Conservation (phyloP, 2,113 vertebrate species). For the Cisticola juncidis region DNA sequence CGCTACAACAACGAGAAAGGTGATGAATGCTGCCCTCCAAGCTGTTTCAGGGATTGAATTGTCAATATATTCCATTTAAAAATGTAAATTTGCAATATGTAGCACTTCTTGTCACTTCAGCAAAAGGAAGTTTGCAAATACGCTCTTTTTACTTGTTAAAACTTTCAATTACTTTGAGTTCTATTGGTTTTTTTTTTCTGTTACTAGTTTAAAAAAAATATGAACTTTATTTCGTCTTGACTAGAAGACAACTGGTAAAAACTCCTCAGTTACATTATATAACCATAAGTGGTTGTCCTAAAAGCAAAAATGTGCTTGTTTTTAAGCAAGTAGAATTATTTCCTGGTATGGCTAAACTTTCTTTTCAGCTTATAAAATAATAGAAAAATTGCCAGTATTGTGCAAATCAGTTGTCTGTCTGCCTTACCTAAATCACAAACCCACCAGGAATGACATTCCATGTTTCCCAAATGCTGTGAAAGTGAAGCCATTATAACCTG, state of each 20-base stretch:
- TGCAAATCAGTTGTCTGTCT: background rate
- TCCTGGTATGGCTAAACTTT: background rate
- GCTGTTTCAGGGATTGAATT: accelerated
- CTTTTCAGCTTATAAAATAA: background rate
- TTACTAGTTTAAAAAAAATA: background rate
- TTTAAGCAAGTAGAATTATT: background rate
- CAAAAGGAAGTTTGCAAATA: background rate
- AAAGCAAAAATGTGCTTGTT: background rate
- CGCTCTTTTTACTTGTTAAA: accelerated
- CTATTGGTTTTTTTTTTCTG: background rate
- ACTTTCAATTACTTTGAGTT: background rate
- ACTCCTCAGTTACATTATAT: accelerated
- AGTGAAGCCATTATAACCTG: background rate
- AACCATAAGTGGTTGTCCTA: background rate
- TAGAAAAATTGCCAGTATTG: no score
- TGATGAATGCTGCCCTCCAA: background rate
- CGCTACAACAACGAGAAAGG: constrained; percentile 39
- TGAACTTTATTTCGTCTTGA: background rate
- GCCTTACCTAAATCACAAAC: background rate
- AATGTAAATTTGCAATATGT: accelerated
- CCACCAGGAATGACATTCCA: accelerated
- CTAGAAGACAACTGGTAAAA: background rate
- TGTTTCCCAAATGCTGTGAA: accelerated
- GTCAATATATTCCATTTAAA: accelerated
- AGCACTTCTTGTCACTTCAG: accelerated